Evolutionary conservation across 35 echinoderm and acorn worm species (phyloP), one percentile per base, ranked within the genome.

Genomic region (Eucidaris tribuloides): DNA sequence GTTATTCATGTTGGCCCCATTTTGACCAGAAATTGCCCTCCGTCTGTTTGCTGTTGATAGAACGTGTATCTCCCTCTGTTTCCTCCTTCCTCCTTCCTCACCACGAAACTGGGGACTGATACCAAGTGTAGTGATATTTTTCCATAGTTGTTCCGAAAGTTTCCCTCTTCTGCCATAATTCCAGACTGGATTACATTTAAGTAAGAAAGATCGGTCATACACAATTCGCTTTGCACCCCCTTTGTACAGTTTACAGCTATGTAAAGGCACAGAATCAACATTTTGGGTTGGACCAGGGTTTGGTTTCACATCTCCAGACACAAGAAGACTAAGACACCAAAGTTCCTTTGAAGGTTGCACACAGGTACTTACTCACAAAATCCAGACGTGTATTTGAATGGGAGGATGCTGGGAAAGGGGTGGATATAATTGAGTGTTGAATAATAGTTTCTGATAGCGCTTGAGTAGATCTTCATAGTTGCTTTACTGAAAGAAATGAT

Each of bases 301-400:
- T 70, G 64, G 64, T 1, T 70, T 70, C 64, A 70, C 64, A 70
- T 70, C 64, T 38, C 64, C 64, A 38, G 64, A 70, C 64, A 70
- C 64, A 15, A 70, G 30, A 14, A 70, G 64, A 33, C 30, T 25
- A 33, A 34, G 30, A n/a, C n/a, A n/a, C n/a, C n/a, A n/a, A n/a
- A n/a, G n/a, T n/a, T n/a, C n/a, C n/a, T n/a, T n/a, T n/a, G n/a
- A n/a, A n/a, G n/a, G n/a, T n/a, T n/a, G n/a, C n/a, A n/a, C n/a
- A n/a, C n/a, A n/a, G n/a, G n/a, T n/a, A n/a, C n/a, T n/a, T n/a
- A n/a, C n/a, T n/a, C n/a, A n/a, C n/a, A n/a, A n/a, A n/a, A n/a
- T n/a, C n/a, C n/a, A n/a, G n/a, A n/a, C n/a, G n/a, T n/a, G n/a
- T n/a, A n/a, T n/a, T n/a, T n/a, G n/a, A n/a, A n/a, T n/a, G n/a